These are phyloP conservation scores for Cryptotis parvus DNA, from an alignment of 2,113 vertebrate species.

Conservation along the genomic window DNA sequence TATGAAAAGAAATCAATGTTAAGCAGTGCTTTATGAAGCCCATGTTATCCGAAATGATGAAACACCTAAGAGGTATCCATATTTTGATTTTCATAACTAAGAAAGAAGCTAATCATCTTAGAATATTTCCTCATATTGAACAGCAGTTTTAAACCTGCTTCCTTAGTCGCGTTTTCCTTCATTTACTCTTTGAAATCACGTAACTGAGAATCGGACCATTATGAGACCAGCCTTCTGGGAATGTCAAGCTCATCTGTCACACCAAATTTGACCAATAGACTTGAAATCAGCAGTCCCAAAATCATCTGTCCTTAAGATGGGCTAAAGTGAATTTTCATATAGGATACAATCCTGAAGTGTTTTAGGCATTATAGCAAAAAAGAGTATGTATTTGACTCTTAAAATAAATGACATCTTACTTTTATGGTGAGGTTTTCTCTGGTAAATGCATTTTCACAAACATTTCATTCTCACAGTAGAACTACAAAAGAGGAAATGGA, in stretches of 20 bases:
- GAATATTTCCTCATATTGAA: slow-evolving; percentile 8
- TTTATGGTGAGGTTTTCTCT: slow-evolving; percentile 9
- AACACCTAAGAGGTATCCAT: not conserved
- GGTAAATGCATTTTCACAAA: slow-evolving; percentile 49
- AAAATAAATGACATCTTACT: slow-evolving; percentile 35
- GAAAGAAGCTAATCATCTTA: slow-evolving; percentile 37
- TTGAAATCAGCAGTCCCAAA: not conserved
- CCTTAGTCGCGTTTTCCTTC: not conserved
- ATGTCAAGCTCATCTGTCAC: not conserved
- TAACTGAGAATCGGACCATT: not conserved
- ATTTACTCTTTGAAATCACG: not conserved
- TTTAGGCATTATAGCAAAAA: not conserved
- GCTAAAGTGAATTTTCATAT: not conserved
- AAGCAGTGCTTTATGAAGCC: slow-evolving; percentile 29
- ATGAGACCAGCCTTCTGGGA: not conserved
- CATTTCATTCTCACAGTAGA: slow-evolving; percentile 46
- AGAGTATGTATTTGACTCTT: slow-evolving; percentile 37
- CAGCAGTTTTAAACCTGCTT: slow-evolving; percentile 38
- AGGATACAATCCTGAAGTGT: not conserved
- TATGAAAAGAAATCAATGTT: slow-evolving; percentile 46
- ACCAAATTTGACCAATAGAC: not conserved
- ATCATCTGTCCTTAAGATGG: not conserved
- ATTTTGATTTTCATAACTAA: slow-evolving; percentile 47
- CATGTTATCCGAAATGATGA: slow-evolving; percentile 33
- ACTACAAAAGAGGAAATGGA: slow-evolving; percentile 9